Conservation (phyloP, 1,140 invertebrate species). For the Hydropsyche tenuis region DNA sequence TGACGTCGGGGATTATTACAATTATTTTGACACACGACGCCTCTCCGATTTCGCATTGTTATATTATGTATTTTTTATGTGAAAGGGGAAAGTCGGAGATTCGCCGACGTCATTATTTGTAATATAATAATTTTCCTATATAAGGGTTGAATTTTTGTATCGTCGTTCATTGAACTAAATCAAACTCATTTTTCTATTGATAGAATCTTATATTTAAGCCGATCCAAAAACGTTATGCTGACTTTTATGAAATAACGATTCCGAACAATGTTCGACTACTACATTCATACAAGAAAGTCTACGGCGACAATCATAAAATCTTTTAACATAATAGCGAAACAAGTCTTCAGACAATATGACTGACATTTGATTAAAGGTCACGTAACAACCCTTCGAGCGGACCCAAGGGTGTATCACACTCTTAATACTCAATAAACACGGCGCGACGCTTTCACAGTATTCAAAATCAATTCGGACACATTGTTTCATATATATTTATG, state of each 20-base stretch:
- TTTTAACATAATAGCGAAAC: conserved; percentile 31
- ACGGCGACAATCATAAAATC: conserved; percentile 47
- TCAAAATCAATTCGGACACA: conserved; percentile 6
- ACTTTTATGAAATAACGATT: too few species aligned
- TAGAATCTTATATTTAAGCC: too few species aligned
- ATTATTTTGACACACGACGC: conserved; percentile 49
- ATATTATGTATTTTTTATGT: background rate
- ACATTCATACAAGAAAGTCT: conserved; percentile 14
- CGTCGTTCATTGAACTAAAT: too few species aligned
- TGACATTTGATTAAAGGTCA: conserved; percentile 50
- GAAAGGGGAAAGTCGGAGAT: background rate
- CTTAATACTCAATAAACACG: conserved; percentile 15
- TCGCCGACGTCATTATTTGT: conserved; percentile 27
- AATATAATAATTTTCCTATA: conserved; percentile 2
- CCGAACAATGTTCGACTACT: too few species aligned
- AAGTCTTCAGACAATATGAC: conserved; percentile 48
- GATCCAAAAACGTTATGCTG: too few species aligned
- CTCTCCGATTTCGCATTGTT: conserved; percentile 26
- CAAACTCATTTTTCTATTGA: too few species aligned
- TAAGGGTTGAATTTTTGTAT: too few species aligned
- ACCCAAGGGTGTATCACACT: conserved; percentile 26
- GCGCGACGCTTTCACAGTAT: background rate
- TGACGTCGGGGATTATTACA: conserved; percentile 36
- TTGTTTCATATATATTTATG: conserved; percentile 1
- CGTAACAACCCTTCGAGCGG: conserved; percentile 42